Evolutionary conservation across 2,888 invertebrate genomes (phyloP), one percentile per base, ranked within the genome.

Genomic region (Cantharis lateralis): DNA sequence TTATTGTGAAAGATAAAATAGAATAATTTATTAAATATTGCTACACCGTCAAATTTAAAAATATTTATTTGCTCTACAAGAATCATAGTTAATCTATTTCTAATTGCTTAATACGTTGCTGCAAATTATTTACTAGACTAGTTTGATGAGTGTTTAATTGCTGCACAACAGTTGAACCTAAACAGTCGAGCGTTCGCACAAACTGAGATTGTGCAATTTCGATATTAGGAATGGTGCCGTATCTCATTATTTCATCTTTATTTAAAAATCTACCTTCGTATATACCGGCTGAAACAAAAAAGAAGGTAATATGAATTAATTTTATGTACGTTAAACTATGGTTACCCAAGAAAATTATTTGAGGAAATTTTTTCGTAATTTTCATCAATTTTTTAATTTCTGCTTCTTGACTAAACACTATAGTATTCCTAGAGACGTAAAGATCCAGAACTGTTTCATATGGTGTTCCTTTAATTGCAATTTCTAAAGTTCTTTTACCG

Each of bases 141-240:
- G 91, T 91, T 85, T 94, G 95, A 85, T 92, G 93, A 75, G 91
- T 91, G 82, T 91, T 93, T 32, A 95, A 88, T 83, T 94, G 92
- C 72, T 89, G 89, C 18, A 93, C 93, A 69, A 95, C 84, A 80
- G 91, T 90, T 48, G 90, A 90, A 10, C 92, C 94, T 4, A 92
- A 92, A 85, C 90, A 91, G 81, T 93, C 91, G 0, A 96, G 88
- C 0, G 93, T 90, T 71, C 93, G 91, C 77, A 95, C 94, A 70
- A 96, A 88, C 82, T 92, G 91, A 73, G 93, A 91, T 84, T 93
- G 92, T 0, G 92, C 92, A 16, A 90, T 88, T 82, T 92, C 91
- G 69, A 96, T 85, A 84, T 91, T 91, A 0, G 93, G 92, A 84
- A 95, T 89, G 83, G 90, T 88, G 75, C 93, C 92, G 82, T 91